Evolutionary conservation across 2,113 vertebrate species (phyloP).

Genomic region (Arvicanthis niloticus): DNA sequence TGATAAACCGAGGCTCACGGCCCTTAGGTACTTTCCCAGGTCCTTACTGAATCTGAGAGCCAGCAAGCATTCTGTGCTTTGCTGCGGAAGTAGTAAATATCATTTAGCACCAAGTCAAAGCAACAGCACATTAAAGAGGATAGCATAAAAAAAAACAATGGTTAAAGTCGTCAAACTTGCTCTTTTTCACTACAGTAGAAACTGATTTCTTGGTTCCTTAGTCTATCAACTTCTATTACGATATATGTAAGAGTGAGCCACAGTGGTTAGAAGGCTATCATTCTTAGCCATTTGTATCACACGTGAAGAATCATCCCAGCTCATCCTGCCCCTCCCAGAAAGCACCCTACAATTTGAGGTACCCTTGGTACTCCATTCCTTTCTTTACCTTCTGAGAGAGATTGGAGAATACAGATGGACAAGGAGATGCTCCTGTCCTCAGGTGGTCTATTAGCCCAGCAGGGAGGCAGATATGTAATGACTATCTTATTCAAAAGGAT

Average conservation of each 20-base stretch:
- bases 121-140: slow-evolving; percentile 12
- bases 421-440: background rate
- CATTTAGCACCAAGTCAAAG: background rate
- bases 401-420: background rate
- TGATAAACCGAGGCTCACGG: background rate
- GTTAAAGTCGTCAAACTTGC: slow-evolving; percentile 12
- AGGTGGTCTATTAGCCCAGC: background rate
- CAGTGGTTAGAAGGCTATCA: background rate
- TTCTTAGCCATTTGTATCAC: background rate
- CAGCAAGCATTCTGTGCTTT: background rate
- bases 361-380: background rate
- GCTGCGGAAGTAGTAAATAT: slow-evolving; percentile 14
- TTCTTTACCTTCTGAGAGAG: background rate
- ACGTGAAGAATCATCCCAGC: background rate
- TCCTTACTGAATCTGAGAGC: slow-evolving; percentile 33
- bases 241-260: background rate
- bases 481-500: background rate
- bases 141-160: background rate
- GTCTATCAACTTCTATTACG: background rate
- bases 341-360: background rate
- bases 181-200: background rate
- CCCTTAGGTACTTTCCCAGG: background rate
- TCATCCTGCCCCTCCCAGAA: background rate
- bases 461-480: background rate
- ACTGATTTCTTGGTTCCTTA: slow-evolving; percentile 23